phyloP scores from a whole-genome alignment of 2,113 vertebrate species.

The Tinamus guttatus region DNA sequence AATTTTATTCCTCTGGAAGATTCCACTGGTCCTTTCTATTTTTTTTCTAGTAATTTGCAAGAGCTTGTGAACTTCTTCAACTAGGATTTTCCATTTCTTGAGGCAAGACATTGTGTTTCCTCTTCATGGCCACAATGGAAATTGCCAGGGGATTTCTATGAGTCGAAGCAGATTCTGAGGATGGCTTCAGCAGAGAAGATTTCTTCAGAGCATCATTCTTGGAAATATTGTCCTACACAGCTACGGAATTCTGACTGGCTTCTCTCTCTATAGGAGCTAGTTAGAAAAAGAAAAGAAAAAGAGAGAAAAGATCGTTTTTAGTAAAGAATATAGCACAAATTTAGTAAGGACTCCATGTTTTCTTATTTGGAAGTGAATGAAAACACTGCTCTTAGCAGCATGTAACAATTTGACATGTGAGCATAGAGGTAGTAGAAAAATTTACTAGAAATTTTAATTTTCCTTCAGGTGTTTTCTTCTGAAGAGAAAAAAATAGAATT shows the following conservation, averaged over 20 bases:
- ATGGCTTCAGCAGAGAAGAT: background rate
- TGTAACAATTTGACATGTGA: background rate
- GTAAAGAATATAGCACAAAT: background rate
- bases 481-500: slow-evolving; percentile 10
- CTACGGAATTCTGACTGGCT: background rate
- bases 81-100: slow-evolving; percentile 39
- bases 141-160: slow-evolving; percentile 24
- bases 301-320: background rate
- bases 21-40: background rate
- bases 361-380: background rate
- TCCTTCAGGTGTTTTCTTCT: background rate
- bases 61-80: slow-evolving; percentile 22
- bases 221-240: background rate
- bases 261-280: background rate
- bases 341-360: background rate
- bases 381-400: background rate
- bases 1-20: background rate
- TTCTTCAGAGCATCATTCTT: background rate
- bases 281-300: background rate
- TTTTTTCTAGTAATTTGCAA: background rate
- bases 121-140: slow-evolving; percentile 18
- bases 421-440: background rate
- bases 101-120: slow-evolving; percentile 42
- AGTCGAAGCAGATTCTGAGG: background rate
- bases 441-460: background rate